Conservation (phyloP, 2,113 vertebrate species). For the Microcebus lehilahytsara region DNA sequence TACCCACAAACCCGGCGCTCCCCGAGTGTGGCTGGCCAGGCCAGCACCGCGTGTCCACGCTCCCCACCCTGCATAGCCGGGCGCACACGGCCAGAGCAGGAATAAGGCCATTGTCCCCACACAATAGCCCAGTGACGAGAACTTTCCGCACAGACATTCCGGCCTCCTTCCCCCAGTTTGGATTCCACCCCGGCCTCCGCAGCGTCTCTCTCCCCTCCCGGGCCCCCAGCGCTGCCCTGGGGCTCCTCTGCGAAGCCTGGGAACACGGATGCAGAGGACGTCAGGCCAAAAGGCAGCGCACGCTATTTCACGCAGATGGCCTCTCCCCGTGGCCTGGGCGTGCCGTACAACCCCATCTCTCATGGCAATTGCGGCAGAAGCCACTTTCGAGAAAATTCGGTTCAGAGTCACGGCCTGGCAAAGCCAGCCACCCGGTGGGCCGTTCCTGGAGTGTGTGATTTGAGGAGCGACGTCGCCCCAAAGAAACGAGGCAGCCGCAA, state of each 20-base stretch:
- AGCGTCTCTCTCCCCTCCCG: background rate
- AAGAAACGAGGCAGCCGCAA: background rate
- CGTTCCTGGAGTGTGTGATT: fast-evolving
- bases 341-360: fast-evolving
- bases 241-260: background rate
- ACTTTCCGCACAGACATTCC: slow-evolving; percentile 36
- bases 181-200: slow-evolving; percentile 45
- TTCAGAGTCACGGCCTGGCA: fast-evolving
- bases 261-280: background rate
- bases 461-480: background rate
- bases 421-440: fast-evolving
- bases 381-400: background rate
- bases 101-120: slow-evolving; percentile 73
- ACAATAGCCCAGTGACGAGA: slow-evolving; percentile 73
- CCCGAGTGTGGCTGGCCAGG: slow-evolving; percentile 37
- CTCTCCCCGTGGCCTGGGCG: background rate
- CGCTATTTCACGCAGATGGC: fast-evolving
- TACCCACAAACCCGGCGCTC: slow-evolving; percentile 50
- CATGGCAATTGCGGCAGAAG: background rate
- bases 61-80: slow-evolving; percentile 31
- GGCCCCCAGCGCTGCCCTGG: no score
- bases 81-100: slow-evolving; percentile 34
- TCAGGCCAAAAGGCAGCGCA: background rate
- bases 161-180: slow-evolving; percentile 44
- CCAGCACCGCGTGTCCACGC: slow-evolving; percentile 61